phyloP scores from a whole-genome alignment of 2,113 vertebrate genomes.

The Tenebrosternarchus preto region DNA sequence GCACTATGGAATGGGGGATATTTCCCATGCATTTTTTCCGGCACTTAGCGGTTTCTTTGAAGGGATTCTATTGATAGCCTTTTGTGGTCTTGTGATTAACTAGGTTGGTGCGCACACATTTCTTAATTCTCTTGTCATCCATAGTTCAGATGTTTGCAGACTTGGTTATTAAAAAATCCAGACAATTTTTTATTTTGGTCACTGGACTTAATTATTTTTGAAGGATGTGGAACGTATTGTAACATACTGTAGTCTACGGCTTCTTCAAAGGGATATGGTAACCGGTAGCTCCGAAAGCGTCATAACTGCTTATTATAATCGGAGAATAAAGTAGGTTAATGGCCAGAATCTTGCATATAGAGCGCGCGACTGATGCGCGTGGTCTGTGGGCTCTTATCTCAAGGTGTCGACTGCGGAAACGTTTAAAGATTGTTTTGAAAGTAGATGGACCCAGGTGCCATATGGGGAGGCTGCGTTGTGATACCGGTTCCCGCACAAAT shows the following conservation, averaged over 20 bases:
- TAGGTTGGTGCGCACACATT: constrained; percentile 16
- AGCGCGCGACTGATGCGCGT: not conserved
- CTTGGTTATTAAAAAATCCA: not conserved
- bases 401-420: not conserved
- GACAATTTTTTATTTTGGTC: not conserved
- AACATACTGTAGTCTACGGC: not conserved
- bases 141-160: not conserved
- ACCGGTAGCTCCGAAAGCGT: not conserved
- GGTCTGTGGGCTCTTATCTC: not conserved
- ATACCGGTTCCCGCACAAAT: too few species aligned
- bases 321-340: constrained; percentile 33
- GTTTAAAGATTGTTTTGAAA: not conserved
- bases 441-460: too few species aligned
- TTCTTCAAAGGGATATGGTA: not conserved
- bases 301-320: constrained; percentile 20
- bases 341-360: not conserved
- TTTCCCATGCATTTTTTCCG: not conserved
- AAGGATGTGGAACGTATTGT: not conserved
- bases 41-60: not conserved
- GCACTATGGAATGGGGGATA: not conserved
- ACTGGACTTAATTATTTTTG: not conserved
- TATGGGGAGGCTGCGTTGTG: too few species aligned
- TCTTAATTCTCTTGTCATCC: not conserved
- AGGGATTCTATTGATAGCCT: not conserved
- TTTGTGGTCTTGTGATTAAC: not conserved